These are phyloP conservation scores for Penaeus vannamei DNA, from an alignment of 1,140 invertebrate genomes.

Conservation along the genomic window DNA sequence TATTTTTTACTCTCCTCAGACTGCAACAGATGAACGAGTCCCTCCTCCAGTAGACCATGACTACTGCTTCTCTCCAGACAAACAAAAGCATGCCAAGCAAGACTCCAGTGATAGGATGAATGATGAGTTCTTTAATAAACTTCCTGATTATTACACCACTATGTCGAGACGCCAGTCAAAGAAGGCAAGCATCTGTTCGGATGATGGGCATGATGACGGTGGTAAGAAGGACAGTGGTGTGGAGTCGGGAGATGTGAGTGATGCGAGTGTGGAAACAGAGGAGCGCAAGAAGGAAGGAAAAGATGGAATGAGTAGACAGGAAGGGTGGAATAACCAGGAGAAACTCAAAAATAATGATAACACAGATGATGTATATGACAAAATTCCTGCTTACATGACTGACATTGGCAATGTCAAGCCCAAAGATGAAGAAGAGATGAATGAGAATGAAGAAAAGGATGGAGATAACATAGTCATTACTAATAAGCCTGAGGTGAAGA, in stretches of 20 bases:
- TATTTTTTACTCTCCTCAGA: slow-evolving; percentile 24
- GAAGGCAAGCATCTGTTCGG: slow-evolving; percentile 40
- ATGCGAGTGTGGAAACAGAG: slow-evolving; percentile 70
- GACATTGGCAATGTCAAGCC: slow-evolving; percentile 53
- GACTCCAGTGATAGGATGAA: background rate
- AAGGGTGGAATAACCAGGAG: background rate
- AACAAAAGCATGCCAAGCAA: slow-evolving; percentile 32
- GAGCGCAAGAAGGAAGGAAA: slow-evolving; percentile 63
- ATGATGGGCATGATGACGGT: slow-evolving; percentile 58
- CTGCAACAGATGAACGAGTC: slow-evolving; percentile 32
- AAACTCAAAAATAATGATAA: too few relatives aligned
- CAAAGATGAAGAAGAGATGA: slow-evolving; percentile 41
- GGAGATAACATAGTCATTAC: background rate
- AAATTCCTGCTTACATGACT: slow-evolving; percentile 69
- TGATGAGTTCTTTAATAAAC: slow-evolving; percentile 36
- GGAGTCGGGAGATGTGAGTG: slow-evolving; percentile 72
- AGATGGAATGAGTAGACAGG: background rate
- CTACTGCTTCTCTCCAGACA: slow-evolving; percentile 72
- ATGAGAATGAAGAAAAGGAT: slow-evolving; percentile 9
- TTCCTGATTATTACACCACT: slow-evolving; percentile 56
- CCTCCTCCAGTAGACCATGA: slow-evolving; percentile 74
- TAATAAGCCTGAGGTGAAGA: slow-evolving; percentile 68
- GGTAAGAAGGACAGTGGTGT: slow-evolving; percentile 73
- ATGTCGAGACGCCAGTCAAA: slow-evolving; percentile 35
- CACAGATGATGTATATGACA: slow-evolving; percentile 63